These are phyloP conservation scores for Eumerus sabulonum DNA, from an alignment of 2,888 invertebrate species.

Conservation along the genomic window DNA sequence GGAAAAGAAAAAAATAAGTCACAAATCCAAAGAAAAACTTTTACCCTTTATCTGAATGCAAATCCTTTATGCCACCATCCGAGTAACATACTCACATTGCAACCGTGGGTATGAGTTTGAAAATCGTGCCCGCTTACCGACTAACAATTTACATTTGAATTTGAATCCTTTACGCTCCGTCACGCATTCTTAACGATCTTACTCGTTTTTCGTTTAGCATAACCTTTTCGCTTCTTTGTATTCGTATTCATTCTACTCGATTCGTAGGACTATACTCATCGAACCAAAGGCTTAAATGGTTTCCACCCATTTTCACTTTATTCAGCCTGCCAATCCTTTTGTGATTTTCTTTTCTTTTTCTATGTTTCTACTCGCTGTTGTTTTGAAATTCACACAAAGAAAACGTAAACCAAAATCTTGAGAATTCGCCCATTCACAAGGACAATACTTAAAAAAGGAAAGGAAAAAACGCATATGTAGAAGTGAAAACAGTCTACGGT, in stretches of 20 bases:
- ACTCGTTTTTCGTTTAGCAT: constrained; percentile 22
- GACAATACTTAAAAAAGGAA: constrained; percentile 12
- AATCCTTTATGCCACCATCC: constrained; percentile 51
- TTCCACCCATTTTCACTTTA: constrained; percentile 8
- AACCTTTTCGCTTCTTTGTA: constrained; percentile 16
- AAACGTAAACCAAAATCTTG: constrained; percentile 11
- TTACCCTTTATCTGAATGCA: constrained; percentile 36
- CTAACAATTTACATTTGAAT: constrained; percentile 58
- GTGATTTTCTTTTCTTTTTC: constrained; percentile 30
- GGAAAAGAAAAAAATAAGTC: constrained; percentile 9
- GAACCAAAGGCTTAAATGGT: constrained; percentile 56
- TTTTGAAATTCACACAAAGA: constrained; percentile 32
- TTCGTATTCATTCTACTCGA: constrained; percentile 25
- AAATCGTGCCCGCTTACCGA: background rate
- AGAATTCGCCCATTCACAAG: constrained; percentile 36
- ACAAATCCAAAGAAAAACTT: constrained; percentile 19
- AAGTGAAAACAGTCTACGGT: constrained; percentile 43
- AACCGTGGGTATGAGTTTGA: no score
- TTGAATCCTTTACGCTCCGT: constrained; percentile 58
- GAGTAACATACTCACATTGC: background rate
- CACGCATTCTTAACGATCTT: constrained; percentile 56
- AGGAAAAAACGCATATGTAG: no score
- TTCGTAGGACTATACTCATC: constrained; percentile 55
- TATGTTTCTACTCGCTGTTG: background rate
- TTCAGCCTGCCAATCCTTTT: constrained; percentile 3